Conservation (phyloP, 1,140 invertebrate genomes). For the Leptinotarsa texana region DNA sequence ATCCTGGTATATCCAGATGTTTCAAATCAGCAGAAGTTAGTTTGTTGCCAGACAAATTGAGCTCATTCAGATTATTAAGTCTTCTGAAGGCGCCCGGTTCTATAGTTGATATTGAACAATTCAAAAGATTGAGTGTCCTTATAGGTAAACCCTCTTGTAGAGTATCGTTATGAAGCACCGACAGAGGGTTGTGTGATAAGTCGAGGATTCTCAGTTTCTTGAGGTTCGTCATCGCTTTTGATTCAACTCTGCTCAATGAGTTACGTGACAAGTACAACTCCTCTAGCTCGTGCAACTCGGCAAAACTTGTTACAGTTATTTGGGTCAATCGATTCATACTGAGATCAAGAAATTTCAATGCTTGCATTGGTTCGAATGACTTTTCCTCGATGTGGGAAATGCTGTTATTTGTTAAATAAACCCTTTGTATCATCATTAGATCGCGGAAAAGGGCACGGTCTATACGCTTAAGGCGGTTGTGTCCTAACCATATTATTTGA, state of each 20-base stretch:
- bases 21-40: slow-evolving; percentile 68
- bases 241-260: slow-evolving; percentile 61
- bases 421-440: slow-evolving; percentile 71
- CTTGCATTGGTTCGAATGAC: slow-evolving; percentile 75
- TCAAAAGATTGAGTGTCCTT: slow-evolving; percentile 62
- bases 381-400: slow-evolving; percentile 79
- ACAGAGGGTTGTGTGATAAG: slow-evolving; percentile 65
- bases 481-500: slow-evolving; percentile 83
- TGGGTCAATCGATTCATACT: slow-evolving; percentile 73
- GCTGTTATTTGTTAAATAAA: slow-evolving; percentile 83
- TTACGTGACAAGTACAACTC: slow-evolving; percentile 69
- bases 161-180: slow-evolving; percentile 60
- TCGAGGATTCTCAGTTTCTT: slow-evolving; percentile 66
- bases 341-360: slow-evolving; percentile 76
- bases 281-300: slow-evolving; percentile 69
- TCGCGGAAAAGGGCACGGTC: slow-evolving; percentile 75
- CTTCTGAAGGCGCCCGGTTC: slow-evolving; percentile 68
- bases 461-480: slow-evolving; percentile 77
- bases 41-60: slow-evolving; percentile 75
- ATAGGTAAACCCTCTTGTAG: slow-evolving; percentile 67
- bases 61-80: slow-evolving; percentile 67
- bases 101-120: slow-evolving; percentile 65
- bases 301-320: slow-evolving; percentile 70
- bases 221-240: slow-evolving; percentile 63
- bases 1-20: slow-evolving; percentile 71